Percentiles rank a stretch among this genome's conserved stretches.
Conservation (phyloP, 2,888 invertebrate species). For the Serripes groenlandicus region DNA sequence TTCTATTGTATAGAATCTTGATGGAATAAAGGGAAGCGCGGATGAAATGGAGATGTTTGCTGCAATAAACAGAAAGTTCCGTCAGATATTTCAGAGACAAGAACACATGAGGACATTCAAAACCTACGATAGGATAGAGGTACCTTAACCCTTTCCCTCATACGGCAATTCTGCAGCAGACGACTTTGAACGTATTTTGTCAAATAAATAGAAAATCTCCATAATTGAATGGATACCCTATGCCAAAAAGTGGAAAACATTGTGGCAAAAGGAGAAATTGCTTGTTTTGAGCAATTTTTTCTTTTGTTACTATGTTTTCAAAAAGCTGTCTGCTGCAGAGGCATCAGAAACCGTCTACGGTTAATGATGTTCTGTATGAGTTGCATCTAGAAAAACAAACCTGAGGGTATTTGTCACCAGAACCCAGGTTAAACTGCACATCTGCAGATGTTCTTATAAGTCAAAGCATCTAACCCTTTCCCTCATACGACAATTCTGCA, state of each 20-base stretch:
- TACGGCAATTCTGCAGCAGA: background rate
- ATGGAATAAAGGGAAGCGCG: constrained; percentile 78
- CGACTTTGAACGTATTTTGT: background rate
- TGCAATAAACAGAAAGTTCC: constrained; percentile 83
- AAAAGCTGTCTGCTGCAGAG: too few relatives aligned
- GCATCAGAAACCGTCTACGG: too few relatives aligned
- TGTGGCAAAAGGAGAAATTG: background rate
- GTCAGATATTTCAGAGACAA: constrained; percentile 82
- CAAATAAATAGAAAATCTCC: background rate
- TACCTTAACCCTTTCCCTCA: constrained; percentile 50
- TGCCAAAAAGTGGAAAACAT: background rate
- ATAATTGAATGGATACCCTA: background rate
- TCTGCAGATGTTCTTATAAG: too few relatives aligned
- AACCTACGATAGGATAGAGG: constrained; percentile 85
- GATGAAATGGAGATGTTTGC: constrained; percentile 87
- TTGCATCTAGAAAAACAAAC: too few relatives aligned
- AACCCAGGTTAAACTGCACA: too few relatives aligned
- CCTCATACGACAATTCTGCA: too few relatives aligned
- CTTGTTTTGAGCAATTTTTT: background rate
- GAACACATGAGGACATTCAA: constrained; percentile 85
- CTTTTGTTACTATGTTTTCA: too few relatives aligned
- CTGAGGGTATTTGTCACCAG: too few relatives aligned
- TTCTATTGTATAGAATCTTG: constrained; percentile 84
- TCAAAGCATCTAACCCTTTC: too few relatives aligned
- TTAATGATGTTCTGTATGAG: too few relatives aligned